phyloP scores from a whole-genome alignment of 2,888 invertebrate genomes.

The Adineta ricciae region DNA sequence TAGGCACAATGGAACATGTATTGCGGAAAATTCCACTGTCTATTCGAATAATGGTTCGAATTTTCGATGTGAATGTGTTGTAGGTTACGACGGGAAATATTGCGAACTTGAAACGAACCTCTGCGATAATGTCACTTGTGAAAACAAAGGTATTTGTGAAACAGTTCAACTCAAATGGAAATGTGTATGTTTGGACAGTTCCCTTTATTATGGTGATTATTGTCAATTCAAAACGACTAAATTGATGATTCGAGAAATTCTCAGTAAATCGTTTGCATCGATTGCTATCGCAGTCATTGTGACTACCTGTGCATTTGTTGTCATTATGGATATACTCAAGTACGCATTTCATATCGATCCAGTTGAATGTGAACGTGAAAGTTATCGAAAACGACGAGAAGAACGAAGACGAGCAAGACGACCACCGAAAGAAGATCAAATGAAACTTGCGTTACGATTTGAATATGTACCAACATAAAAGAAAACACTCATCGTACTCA shows the following conservation, averaged over 20 bases:
- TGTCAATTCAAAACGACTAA: not conserved
- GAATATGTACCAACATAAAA: not conserved
- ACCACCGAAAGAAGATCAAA: not conserved
- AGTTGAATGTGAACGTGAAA: not conserved
- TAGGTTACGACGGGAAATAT: not conserved
- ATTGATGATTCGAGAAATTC: not conserved
- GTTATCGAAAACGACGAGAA: not conserved
- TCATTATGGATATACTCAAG: not conserved
- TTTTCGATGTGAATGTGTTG: not conserved
- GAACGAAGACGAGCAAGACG: too few relatives aligned
- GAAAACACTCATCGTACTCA: too few relatives aligned
- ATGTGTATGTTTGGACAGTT: not conserved
- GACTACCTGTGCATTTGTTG: not conserved
- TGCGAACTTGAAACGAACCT: not conserved
- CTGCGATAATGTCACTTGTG: not conserved
- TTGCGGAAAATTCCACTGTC: not conserved
- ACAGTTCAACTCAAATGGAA: not conserved
- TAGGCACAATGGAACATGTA: not conserved
- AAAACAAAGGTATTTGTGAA: not conserved
- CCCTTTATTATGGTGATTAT: not conserved
- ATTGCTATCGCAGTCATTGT: not conserved
- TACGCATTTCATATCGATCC: conserved; percentile 1
- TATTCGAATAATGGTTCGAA: not conserved
- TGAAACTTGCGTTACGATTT: not conserved
- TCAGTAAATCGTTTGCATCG: not conserved